Conservation (phyloP, 2,113 vertebrate genomes). For the Nettapus auritus region DNA sequence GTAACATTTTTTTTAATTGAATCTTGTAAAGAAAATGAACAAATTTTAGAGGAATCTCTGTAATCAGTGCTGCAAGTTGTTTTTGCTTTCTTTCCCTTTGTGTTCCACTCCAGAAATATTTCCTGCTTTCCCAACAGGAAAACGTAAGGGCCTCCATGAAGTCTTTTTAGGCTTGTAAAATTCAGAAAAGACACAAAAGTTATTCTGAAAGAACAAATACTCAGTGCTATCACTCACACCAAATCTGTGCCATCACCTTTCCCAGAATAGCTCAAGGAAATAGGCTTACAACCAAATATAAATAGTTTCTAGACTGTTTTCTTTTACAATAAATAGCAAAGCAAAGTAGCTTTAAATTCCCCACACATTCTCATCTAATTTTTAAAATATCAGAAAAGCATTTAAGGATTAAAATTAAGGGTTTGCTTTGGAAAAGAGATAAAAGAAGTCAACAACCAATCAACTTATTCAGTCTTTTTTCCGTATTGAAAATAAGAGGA, state of each 20-base stretch:
- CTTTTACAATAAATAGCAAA: not conserved
- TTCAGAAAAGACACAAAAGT: not conserved
- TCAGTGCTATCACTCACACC: not conserved
- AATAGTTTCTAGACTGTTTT: not conserved
- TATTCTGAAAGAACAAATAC: not conserved
- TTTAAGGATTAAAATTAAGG: not conserved
- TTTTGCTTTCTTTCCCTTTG: not conserved
- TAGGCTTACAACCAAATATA: not conserved
- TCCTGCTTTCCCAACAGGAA: not conserved
- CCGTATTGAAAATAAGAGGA: not conserved
- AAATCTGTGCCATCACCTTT: not conserved
- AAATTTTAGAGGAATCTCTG: not conserved
- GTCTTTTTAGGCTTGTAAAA: not conserved
- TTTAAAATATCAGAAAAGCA: not conserved
- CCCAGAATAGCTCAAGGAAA: not conserved
- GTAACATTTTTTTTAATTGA: not conserved
- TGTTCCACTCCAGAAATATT: not conserved
- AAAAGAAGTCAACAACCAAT: not conserved
- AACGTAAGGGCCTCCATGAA: not conserved
- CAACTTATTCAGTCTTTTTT: not conserved
- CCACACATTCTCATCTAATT: not conserved
- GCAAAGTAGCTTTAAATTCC: not conserved
- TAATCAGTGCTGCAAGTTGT: not conserved
- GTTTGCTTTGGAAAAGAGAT: not conserved
- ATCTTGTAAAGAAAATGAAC: not conserved